A percentile compares a stretch with the other conserved stretches of the same genome.
Evolutionary conservation across 1,140 invertebrate species (phyloP).

Genomic region (Heliconius himera): DNA sequence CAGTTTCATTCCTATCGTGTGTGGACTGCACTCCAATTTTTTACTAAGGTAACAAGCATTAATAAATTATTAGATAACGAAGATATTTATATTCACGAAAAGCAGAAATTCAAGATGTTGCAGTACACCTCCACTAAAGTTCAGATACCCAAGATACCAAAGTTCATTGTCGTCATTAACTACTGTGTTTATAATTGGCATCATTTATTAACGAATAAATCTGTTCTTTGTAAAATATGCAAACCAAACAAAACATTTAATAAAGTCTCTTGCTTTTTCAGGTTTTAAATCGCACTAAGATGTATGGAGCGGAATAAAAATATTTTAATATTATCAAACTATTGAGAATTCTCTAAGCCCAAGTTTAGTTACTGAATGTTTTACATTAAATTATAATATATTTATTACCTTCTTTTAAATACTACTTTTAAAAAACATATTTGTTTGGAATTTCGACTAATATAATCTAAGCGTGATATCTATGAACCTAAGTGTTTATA

Average conservation of each 20-base stretch:
- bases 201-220: constrained; percentile 21
- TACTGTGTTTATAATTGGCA: constrained; percentile 23
- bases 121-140: constrained; percentile 38
- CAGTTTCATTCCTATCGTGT: background rate
- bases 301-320: too few species aligned
- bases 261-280: too few species aligned
- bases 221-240: constrained; percentile 17
- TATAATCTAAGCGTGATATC: background rate
- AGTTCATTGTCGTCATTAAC: constrained; percentile 50
- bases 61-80: background rate
- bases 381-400: too few species aligned
- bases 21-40: background rate
- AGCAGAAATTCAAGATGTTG: constrained; percentile 34
- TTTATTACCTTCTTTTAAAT: too few species aligned
- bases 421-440: too few species aligned
- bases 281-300: too few species aligned
- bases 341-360: too few species aligned
- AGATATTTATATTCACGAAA: background rate
- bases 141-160: constrained; percentile 45
- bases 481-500: background rate
- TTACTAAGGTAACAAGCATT: background rate
- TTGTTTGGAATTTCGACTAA: too few species aligned
- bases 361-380: too few species aligned
- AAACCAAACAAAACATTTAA: background rate
- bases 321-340: too few species aligned